Percentiles rank a stretch among this genome's conserved stretches.
Evolutionary conservation across 2,113 vertebrate species (phyloP).

Genomic region (Nycticorax nycticorax): DNA sequence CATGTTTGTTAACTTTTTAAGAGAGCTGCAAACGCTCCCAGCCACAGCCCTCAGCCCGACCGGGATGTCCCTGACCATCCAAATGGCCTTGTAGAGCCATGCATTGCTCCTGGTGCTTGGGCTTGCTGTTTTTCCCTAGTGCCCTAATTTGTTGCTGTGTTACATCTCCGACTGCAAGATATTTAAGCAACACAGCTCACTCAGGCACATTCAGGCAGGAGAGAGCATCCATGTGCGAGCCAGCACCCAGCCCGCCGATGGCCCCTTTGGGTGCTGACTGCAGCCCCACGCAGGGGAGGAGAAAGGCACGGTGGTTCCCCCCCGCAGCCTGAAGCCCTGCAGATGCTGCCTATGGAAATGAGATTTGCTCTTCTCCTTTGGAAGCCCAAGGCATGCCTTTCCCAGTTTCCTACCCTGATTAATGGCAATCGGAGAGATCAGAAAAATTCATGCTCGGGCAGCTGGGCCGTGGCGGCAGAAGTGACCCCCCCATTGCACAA

Average conservation of each 20-base stretch:
- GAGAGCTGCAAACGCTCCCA: neutral
- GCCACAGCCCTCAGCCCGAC: neutral
- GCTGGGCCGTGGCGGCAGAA: neutral
- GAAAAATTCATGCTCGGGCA: neutral
- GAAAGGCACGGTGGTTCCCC: accelerated
- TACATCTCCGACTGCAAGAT: neutral
- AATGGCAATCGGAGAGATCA: neutral
- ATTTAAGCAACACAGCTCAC: neutral
- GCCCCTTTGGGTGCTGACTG: neutral
- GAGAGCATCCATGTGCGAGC: neutral
- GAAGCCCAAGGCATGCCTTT: neutral
- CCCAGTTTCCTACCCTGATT: slow-evolving; percentile 11
- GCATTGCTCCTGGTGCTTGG: neutral
- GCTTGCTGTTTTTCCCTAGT: slow-evolving; percentile 15
- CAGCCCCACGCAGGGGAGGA: neutral
- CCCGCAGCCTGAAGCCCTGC: neutral
- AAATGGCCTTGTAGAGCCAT: neutral
- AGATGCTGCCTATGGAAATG: neutral
- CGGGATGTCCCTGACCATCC: accelerated
- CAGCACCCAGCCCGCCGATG: neutral
- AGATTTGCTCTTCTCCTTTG: neutral
- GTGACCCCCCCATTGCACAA: neutral
- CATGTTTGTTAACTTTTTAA: neutral
- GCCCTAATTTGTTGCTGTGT: slow-evolving; percentile 32
- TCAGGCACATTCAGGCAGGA: neutral